Evolutionary conservation across 2,113 vertebrate species (phyloP).

Genomic region (Verasper variegatus): DNA sequence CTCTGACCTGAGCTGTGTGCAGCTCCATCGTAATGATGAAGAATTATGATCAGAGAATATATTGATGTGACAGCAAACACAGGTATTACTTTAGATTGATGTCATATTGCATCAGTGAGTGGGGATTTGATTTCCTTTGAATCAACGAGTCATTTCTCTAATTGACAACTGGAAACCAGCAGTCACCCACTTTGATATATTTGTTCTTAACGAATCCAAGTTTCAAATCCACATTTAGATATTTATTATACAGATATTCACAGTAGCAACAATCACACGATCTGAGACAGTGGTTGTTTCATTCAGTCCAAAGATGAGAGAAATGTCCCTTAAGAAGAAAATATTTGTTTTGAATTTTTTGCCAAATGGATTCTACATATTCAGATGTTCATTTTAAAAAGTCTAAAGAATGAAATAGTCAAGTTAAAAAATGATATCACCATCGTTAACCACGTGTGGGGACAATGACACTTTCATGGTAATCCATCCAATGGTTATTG

Average conservation of each 20-base stretch:
- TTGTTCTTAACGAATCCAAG: neutral
- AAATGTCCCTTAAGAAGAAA: too few species aligned
- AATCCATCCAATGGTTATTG: too few species aligned
- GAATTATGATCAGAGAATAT: constrained; percentile 3
- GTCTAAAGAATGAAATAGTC: too few species aligned
- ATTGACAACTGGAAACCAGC: neutral
- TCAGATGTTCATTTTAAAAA: too few species aligned
- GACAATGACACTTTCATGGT: too few species aligned
- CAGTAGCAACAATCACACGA: neutral
- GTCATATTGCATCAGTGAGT: neutral
- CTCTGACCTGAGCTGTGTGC: neutral
- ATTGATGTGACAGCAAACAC: neutral
- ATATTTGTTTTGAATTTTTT: too few species aligned
- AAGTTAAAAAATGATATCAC: too few species aligned
- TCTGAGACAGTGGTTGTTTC: neutral
- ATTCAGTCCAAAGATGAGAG: too few species aligned
- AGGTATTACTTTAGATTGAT: constrained; percentile 1
- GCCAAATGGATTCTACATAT: too few species aligned
- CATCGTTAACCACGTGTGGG: too few species aligned
- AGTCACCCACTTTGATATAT: neutral
- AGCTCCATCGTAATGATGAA: neutral
- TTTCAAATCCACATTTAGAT: neutral
- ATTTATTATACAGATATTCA: neutral
- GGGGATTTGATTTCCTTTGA: neutral
- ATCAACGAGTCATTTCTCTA: neutral